These are phyloP conservation scores for Plestiodon gilberti DNA, from an alignment of 2,113 vertebrate genomes.

Conservation along the genomic window DNA sequence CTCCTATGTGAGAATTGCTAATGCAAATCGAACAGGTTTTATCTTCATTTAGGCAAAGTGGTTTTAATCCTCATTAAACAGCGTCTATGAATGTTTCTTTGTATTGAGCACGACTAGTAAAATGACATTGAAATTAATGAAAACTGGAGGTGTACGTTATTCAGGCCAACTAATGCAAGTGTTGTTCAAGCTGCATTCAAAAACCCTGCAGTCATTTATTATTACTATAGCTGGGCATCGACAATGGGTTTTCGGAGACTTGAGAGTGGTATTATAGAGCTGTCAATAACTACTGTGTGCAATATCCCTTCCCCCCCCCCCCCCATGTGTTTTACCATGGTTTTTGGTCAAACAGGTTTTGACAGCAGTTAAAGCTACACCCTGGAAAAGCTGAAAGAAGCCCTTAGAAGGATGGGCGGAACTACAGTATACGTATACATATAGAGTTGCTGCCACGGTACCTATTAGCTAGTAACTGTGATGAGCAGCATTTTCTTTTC, in stretches of 20 bases:
- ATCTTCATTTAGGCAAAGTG: neutral
- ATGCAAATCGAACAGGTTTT: conserved; percentile 21
- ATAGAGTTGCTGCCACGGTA: neutral
- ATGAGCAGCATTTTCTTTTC: too few relatives aligned
- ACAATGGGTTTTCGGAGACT: neutral
- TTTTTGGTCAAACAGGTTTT: neutral
- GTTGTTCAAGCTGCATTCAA: conserved; percentile 34
- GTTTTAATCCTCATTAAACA: conserved; percentile 8
- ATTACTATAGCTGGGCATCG: conserved; percentile 8
- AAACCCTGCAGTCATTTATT: conserved; percentile 19
- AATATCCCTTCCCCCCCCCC: neutral
- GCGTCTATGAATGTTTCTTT: neutral
- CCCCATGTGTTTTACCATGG: too few relatives aligned
- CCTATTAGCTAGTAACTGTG: neutral
- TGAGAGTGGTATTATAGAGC: neutral
- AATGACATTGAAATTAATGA: conserved; percentile 21
- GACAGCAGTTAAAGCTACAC: neutral
- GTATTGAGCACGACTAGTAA: neutral
- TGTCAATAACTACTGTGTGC: neutral
- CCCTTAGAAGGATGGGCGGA: neutral
- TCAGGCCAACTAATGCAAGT: conserved; percentile 20
- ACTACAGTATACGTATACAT: too few relatives aligned
- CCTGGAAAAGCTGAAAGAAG: neutral
- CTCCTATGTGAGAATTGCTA: neutral
- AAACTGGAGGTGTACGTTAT: conserved; percentile 2